A percentile compares a stretch with the other conserved stretches of the same genome.
Evolutionary conservation across 2,888 invertebrate genomes (phyloP).

Genomic region (Dynastes grantii): DNA sequence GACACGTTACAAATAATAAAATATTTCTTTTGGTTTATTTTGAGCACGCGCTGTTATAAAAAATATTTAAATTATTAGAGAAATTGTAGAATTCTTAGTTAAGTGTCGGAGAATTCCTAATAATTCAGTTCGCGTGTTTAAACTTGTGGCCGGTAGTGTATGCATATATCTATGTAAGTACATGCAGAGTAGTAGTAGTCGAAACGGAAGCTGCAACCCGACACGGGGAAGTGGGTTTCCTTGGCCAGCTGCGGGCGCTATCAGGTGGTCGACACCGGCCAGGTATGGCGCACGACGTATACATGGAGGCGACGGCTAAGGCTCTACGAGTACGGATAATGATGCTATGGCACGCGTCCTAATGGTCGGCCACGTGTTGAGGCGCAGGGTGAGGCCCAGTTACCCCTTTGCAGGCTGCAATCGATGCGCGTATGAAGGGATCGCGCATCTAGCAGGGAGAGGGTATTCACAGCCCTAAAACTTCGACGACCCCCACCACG

Average conservation of each 20-base stretch:
- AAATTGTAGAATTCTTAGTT: too few relatives aligned
- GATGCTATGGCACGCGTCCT: slow-evolving; percentile 61
- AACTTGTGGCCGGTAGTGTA: not conserved
- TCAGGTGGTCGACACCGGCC: slow-evolving; percentile 59
- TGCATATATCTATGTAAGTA: slow-evolving; percentile 10
- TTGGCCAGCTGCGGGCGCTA: slow-evolving; percentile 58
- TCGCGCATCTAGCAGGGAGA: slow-evolving; percentile 54
- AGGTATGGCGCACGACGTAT: slow-evolving; percentile 52
- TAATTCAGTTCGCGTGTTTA: too few relatives aligned
- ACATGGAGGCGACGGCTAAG: slow-evolving; percentile 39
- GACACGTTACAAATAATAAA: too few relatives aligned
- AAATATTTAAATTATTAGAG: too few relatives aligned
- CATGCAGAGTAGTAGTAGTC: slow-evolving; percentile 26
- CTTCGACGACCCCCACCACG: slow-evolving; percentile 56
- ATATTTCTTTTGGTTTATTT: too few relatives aligned
- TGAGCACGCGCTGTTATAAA: too few relatives aligned
- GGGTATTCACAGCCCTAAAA: slow-evolving; percentile 59
- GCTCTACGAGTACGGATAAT: slow-evolving; percentile 58
- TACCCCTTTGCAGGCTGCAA: slow-evolving; percentile 59
- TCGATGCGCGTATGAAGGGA: slow-evolving; percentile 61
- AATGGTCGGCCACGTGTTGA: slow-evolving; percentile 61
- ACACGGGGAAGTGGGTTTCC: slow-evolving; percentile 54
- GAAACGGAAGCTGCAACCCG: slow-evolving; percentile 59
- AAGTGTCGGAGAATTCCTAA: too few relatives aligned
- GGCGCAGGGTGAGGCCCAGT: slow-evolving; percentile 58